Evolutionary conservation across 2,888 invertebrate species (phyloP).

Genomic region (Drosophila dives): DNA sequence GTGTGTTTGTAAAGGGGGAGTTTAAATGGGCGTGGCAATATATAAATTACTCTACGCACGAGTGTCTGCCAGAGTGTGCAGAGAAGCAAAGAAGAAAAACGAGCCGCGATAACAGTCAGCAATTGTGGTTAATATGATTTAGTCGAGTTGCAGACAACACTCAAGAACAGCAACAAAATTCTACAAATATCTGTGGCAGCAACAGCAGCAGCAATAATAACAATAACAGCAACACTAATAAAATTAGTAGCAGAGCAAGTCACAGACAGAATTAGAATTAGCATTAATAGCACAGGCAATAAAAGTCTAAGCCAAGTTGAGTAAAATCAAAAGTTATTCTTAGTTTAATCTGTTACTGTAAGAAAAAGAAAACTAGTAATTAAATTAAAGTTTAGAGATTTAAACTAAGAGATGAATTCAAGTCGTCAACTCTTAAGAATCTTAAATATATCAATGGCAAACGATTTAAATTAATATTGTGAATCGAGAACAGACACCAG

Average conservation of each 20-base stretch:
- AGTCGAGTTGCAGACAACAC: constrained; percentile 19
- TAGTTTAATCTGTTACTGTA: neutral
- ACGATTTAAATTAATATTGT: too few species aligned
- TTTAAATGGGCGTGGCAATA: constrained; percentile 57
- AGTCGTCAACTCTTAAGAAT: neutral
- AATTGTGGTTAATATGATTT: constrained; percentile 63
- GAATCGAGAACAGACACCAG: too few species aligned
- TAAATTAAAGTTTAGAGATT: neutral
- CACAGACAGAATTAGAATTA: neutral
- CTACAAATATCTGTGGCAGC: constrained; percentile 1
- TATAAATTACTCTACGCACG: constrained; percentile 69
- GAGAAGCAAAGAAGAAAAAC: constrained; percentile 31
- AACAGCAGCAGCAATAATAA: neutral
- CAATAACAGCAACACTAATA: neutral
- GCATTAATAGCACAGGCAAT: neutral
- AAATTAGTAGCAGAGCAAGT: neutral
- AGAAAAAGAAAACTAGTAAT: neutral
- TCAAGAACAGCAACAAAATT: constrained; percentile 17
- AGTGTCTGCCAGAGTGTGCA: constrained; percentile 28
- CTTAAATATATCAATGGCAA: neutral
- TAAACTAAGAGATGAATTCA: neutral
- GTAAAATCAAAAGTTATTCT: neutral
- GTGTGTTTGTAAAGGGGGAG: constrained; percentile 3
- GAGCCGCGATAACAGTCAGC: constrained; percentile 51
- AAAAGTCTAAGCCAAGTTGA: neutral